Percentiles rank a stretch among this genome's conserved stretches.
phyloP scores from a whole-genome alignment of 2,797 vertebrate genomes.

The Hippoglossus hippoglossus region DNA sequence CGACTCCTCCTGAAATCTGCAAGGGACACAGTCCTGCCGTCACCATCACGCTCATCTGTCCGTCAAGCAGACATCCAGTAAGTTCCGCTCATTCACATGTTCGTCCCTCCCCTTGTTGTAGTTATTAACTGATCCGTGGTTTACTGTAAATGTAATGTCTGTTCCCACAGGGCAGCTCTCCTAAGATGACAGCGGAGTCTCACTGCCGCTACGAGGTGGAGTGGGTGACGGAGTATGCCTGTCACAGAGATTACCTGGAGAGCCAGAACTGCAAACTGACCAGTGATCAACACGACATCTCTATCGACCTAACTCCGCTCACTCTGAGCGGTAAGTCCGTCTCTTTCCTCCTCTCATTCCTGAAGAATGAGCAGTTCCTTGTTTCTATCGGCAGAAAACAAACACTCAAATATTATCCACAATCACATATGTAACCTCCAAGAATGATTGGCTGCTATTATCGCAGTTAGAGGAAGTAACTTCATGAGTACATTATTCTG shows the following conservation, averaged over 20 bases:
- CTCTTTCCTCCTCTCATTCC: too few relatives aligned
- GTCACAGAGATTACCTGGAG: constrained; percentile 94
- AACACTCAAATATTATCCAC: not conserved
- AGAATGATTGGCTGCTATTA: not conserved
- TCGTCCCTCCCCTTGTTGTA: too few relatives aligned
- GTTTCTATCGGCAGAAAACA: not conserved
- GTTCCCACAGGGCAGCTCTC: constrained; percentile 85
- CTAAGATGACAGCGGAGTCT: constrained; percentile 88
- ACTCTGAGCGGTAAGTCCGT: constrained; percentile 48
- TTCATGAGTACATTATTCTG: constrained; percentile 5
- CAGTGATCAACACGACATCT: constrained; percentile 88
- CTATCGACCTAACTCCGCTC: constrained; percentile 90
- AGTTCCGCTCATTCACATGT: constrained; percentile 16
- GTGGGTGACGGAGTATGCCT: constrained; percentile 97
- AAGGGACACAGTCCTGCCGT: constrained; percentile 88
- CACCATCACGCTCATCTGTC: constrained; percentile 92
- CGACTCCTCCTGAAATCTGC: constrained; percentile 82
- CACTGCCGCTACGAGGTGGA: constrained; percentile 95
- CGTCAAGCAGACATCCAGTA: constrained; percentile 89
- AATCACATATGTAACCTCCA: not conserved
- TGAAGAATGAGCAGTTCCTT: too few relatives aligned
- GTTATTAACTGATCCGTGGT: too few relatives aligned
- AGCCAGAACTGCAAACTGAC: constrained; percentile 87
- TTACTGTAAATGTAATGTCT: not conserved
- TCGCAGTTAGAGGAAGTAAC: constrained; percentile 46